These are phyloP conservation scores for Plestiodon gilberti DNA, from an alignment of 2,113 vertebrate genomes.

Conservation along the genomic window DNA sequence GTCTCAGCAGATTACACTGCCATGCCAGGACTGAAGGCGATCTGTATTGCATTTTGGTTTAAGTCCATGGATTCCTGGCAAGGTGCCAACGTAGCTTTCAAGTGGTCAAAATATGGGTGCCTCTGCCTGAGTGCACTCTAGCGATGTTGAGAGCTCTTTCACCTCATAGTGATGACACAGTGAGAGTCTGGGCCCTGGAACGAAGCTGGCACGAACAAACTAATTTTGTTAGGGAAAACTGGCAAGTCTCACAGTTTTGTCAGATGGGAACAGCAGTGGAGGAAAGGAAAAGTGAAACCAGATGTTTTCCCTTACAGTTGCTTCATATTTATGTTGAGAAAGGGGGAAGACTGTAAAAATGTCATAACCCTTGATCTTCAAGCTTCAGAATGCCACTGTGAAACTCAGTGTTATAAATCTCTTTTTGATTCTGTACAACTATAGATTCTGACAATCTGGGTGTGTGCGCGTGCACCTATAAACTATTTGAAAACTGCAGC, in stretches of 20 bases:
- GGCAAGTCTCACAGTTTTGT: constrained; percentile 71
- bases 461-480: neutral
- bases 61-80: neutral
- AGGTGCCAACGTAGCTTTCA: constrained; percentile 29
- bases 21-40: neutral
- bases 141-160: neutral
- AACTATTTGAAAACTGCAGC: constrained; percentile 1
- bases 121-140: constrained; percentile 4
- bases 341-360: constrained; percentile 71
- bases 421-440: constrained; percentile 12
- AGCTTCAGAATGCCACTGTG: constrained; percentile 63
- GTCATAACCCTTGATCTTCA: constrained; percentile 72
- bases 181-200: constrained; percentile 46
- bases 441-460: constrained; percentile 46
- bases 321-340: constrained; percentile 62
- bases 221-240: constrained; percentile 53
- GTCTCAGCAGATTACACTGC: neutral
- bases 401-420: constrained; percentile 69
- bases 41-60: neutral
- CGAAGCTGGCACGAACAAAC: constrained; percentile 31
- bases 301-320: constrained; percentile 76
- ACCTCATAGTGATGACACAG: constrained; percentile 42
- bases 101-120: neutral
- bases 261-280: constrained; percentile 72
- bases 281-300: constrained; percentile 79